Conservation (phyloP, 2,888 invertebrate species). For the Cephus runcator region DNA sequence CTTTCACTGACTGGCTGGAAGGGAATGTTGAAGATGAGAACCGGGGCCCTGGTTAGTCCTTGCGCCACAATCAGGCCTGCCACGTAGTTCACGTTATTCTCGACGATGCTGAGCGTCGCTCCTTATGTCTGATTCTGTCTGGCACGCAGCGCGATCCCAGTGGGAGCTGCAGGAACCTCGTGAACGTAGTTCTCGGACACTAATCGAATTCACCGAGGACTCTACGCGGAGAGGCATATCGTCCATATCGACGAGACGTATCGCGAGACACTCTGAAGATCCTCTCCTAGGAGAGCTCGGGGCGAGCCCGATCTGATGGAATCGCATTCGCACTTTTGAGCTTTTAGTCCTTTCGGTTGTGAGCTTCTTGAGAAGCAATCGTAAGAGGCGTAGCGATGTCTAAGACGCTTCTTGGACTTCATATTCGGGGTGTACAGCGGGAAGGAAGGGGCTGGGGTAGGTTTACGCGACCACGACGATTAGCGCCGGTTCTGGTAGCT, state of each 20-base stretch:
- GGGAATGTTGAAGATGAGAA: background rate
- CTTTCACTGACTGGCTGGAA: background rate
- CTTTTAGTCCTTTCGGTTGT: background rate
- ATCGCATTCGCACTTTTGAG: background rate
- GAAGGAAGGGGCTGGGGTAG: slow-evolving; percentile 21
- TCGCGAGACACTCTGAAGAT: background rate
- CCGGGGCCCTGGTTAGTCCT: background rate
- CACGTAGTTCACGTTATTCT: background rate
- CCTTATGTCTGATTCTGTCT: background rate
- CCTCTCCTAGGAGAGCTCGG: background rate
- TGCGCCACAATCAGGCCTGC: background rate
- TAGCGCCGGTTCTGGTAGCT: slow-evolving; percentile 61
- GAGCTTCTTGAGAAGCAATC: background rate
- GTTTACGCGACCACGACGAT: slow-evolving; percentile 25
- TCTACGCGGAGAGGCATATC: background rate
- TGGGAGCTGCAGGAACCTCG: background rate
- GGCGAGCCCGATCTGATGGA: background rate
- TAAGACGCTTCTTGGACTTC: slow-evolving; percentile 36
- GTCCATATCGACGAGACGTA: background rate
- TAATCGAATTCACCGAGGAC: background rate
- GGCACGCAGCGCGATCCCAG: background rate
- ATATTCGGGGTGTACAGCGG: slow-evolving; percentile 30
- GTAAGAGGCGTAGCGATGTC: slow-evolving; percentile 19
- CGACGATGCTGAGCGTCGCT: background rate
- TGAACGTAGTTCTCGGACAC: background rate